Base-by-base conservation (phyloP, 2,888 invertebrate genomes). In the Tinea trinotella region DNA sequence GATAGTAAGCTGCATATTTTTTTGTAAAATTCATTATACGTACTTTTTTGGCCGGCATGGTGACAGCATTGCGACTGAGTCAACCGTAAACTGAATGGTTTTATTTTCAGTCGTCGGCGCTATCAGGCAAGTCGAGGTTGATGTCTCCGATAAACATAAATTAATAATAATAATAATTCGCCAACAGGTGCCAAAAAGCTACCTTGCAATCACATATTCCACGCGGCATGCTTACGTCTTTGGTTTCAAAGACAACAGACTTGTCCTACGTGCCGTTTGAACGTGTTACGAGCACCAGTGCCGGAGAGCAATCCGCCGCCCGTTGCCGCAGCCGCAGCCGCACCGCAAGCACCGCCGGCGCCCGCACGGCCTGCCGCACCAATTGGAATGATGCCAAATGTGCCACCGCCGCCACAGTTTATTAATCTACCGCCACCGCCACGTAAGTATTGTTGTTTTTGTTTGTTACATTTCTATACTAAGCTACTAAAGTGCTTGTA, bases 221-320 rank as follows among this genome's bases (percentile, higher is more conserved):
- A 99, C 82, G 95, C 98, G 48, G 94, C 95, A 54, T 99, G 99
- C 78, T 88, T 99, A 55, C 91, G 99, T 52, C 97, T 98, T 35
- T 99, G 99, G 99, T 99, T 99, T 86, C 99, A 99, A 84, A 91
- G 99, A 6, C 99, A 99, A 75, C 99, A 99, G 85, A 99, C 99
- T 3, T 99, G 99, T 71, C 99, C 99, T 0, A 99, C 99, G 3
- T 99, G 99, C 74, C 90, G 98, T 10, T 88, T 98, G 59, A 98
- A 99, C 80, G 97, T 90, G 65, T 68, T 90, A 61, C 84, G 89
- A 3, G 81, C 87, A 54, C 85, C 87, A 19, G 76, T 76, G 44
- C 79, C 79, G 3, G 75, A 72, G 58, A 60, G 66, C 53, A 56
- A 64, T 3, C 58, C 63, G 55, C 55, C 55, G 36, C 62, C 62